Base-by-base conservation (phyloP, 1,140 invertebrate species). In the Pristionchus pacificus region DNA sequence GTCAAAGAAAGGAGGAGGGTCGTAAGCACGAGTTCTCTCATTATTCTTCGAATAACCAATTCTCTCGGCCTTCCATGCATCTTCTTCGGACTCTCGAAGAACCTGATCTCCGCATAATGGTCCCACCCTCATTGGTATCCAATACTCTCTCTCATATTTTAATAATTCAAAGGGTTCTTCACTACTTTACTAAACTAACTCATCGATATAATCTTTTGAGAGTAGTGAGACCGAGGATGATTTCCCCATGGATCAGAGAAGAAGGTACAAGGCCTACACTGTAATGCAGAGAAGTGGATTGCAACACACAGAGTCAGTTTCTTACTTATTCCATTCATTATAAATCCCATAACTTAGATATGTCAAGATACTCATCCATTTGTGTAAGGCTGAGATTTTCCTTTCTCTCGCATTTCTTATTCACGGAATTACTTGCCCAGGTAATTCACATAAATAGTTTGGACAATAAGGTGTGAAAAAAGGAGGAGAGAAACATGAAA, bases 261-360 rank as follows among this genome's bases (percentile, higher is more conserved):
- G 81, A 31, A 63, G 80, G 2, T 83, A 83, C 68, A 81, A 81
- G 31, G 75, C 81, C 29, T 81, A 81, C 63, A 81, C 80, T 15
- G 81, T 81, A 3, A 83, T 81, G 75, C 81, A 83, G 65, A 55
- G 79, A 2, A 70, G 71, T 2, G 80, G 80, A 27, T 81, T 81
- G 62, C 80, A 81, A 49, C 80, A 81, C 61, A 83, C 80, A 14
- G 80, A 81, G 79, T 81, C 60, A 57, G 78, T 59, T 1, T 59
- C 6, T 1, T 0, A 2, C n/a, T 27, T 1, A 14, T 14, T 28
- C 33, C 13, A 13, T 65, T 27, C 10, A 30, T 65, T 65, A 14
- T 14, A 24, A 24, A 65, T 24, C 14, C 24, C 10, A 32, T 49
- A 49, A 65, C 38, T 65, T 10, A 80, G 78, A 67, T 80, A 80